Evolutionary conservation across 2,797 vertebrate species (phyloP).

Genomic region (Nannoperca australis): DNA sequence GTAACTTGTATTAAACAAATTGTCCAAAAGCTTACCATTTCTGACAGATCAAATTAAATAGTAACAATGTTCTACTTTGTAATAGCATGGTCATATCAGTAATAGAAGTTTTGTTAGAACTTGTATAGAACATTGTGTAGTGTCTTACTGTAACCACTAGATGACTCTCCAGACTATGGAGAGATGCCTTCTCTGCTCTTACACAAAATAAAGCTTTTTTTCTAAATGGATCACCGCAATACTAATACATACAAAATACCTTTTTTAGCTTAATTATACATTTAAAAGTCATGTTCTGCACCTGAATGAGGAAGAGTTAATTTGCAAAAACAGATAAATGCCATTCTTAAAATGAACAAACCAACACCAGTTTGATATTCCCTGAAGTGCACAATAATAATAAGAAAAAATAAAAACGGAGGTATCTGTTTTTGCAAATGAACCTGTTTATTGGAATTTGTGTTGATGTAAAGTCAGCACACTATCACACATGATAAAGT

Average conservation of each 20-base stretch:
- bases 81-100: neutral
- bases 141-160: slow-evolving; percentile 43
- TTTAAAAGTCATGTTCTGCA: neutral
- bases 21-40: too few species aligned
- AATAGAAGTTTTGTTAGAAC: neutral
- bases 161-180: slow-evolving; percentile 16
- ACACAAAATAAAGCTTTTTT: neutral
- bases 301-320: neutral
- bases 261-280: neutral
- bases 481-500: neutral
- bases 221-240: neutral
- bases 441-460: neutral
- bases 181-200: neutral
- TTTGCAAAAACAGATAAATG: too few species aligned
- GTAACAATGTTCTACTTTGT: neutral
- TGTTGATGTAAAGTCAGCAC: neutral
- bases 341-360: too few species aligned
- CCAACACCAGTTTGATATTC: too few species aligned
- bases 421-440: neutral
- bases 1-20: neutral
- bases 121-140: slow-evolving; percentile 6
- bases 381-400: too few species aligned
- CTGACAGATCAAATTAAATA: neutral
- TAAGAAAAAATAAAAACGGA: neutral
- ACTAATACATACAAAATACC: neutral